Evolutionary conservation across 2,888 invertebrate genomes (phyloP).

Genomic region (Lepeophtheirus nordmannii): DNA sequence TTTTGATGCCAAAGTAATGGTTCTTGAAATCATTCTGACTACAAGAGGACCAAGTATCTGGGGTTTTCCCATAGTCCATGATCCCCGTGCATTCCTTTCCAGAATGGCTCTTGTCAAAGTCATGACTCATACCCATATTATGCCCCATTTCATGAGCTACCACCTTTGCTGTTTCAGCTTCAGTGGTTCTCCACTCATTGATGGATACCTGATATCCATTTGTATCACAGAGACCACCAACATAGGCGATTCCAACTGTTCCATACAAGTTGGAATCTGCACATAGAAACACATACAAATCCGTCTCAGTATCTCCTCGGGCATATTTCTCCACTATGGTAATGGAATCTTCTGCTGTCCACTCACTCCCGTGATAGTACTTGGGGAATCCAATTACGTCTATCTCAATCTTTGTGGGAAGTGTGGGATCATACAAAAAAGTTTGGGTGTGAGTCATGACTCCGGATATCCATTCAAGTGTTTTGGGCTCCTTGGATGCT

Average conservation of each 20-base stretch:
- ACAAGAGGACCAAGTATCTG: slow-evolving; percentile 7
- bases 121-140: slow-evolving; percentile 15
- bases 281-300: slow-evolving; percentile 10
- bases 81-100: slow-evolving; percentile 7
- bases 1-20: not conserved
- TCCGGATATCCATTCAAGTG: slow-evolving; percentile 4
- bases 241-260: slow-evolving; percentile 12
- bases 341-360: slow-evolving; percentile 1
- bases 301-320: not conserved
- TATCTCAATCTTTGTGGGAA: not conserved
- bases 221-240: slow-evolving; percentile 9
- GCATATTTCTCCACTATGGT: not conserved
- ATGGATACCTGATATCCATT: slow-evolving; percentile 9
- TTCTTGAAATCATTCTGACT: slow-evolving; percentile 12
- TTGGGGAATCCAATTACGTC: slow-evolving; percentile 2
- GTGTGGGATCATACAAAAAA: slow-evolving; percentile 9
- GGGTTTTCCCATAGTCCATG: slow-evolving; percentile 15
- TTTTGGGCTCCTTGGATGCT: not conserved
- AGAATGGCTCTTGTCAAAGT: not conserved
- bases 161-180: slow-evolving; percentile 7
- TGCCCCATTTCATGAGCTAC: slow-evolving; percentile 14
- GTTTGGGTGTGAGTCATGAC: slow-evolving; percentile 15
- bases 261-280: slow-evolving; percentile 1
- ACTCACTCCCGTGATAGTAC: not conserved
- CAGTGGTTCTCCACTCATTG: slow-evolving; percentile 11